Percentiles rank a stretch among this genome's conserved stretches.
Evolutionary conservation across 2,888 invertebrate species (phyloP).

Genomic region (Bellardia bayeri): DNA sequence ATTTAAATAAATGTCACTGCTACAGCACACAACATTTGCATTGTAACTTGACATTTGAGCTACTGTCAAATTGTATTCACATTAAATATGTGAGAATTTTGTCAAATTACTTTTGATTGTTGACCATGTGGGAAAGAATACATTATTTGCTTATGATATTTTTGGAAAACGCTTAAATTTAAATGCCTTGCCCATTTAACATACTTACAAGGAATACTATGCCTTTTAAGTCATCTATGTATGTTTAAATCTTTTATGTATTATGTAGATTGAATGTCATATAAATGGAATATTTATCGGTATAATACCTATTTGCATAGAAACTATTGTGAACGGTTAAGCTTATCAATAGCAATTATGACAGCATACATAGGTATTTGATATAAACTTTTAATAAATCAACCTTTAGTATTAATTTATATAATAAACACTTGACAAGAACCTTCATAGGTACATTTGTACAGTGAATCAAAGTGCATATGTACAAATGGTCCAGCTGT

Average conservation of each 20-base stretch:
- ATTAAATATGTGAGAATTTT: constrained; percentile 71
- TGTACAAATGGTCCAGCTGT: too few species aligned
- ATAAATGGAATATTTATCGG: neutral
- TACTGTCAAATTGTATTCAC: constrained; percentile 67
- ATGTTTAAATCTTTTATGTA: constrained; percentile 9
- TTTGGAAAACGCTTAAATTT: constrained; percentile 24
- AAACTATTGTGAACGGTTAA: neutral
- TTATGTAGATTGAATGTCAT: constrained; percentile 40
- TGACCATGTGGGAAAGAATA: constrained; percentile 59
- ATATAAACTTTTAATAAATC: neutral
- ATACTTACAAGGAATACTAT: constrained; percentile 45
- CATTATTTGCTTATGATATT: constrained; percentile 25
- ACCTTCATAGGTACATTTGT: too few species aligned
- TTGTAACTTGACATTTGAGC: constrained; percentile 72
- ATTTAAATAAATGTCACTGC: constrained; percentile 71
- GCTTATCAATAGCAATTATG: neutral
- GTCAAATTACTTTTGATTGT: constrained; percentile 72
- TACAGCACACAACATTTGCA: constrained; percentile 59
- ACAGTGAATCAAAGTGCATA: too few species aligned
- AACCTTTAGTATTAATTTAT: too few species aligned
- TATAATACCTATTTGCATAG: neutral
- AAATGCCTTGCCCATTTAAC: constrained; percentile 63
- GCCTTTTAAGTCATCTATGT: constrained; percentile 47
- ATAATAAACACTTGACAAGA: too few species aligned
- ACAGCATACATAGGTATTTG: neutral